These are phyloP conservation scores for Trichomycterus rosablanca DNA, from an alignment of 2,113 vertebrate genomes.

Conservation along the genomic window DNA sequence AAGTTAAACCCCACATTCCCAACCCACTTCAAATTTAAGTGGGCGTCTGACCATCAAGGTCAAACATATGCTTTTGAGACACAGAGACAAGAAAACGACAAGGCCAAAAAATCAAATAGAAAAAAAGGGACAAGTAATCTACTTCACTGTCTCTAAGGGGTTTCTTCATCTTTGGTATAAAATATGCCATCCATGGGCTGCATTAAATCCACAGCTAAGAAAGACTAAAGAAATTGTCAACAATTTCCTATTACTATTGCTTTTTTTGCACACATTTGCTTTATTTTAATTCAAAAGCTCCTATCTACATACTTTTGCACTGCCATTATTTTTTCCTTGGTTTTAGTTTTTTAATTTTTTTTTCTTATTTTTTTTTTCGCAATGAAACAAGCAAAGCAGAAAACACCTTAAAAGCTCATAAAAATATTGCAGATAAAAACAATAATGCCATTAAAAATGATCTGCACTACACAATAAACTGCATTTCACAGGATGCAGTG, in stretches of 20 bases:
- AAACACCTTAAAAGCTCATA: slow-evolving; percentile 88
- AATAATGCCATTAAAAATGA: slow-evolving; percentile 80
- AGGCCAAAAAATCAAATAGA: slow-evolving; percentile 39
- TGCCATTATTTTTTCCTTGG: slow-evolving; percentile 56
- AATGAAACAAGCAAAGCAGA: slow-evolving; percentile 94
- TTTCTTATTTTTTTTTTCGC: slow-evolving; percentile 66
- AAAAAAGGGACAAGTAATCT: slow-evolving; percentile 53
- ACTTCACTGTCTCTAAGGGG: slow-evolving; percentile 63
- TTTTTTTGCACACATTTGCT: slow-evolving; percentile 78
- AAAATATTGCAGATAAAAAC: slow-evolving; percentile 87
- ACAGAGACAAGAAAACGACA: slow-evolving; percentile 50
- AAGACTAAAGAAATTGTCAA: slow-evolving; percentile 98
- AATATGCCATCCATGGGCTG: slow-evolving; percentile 94
- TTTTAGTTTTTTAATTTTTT: slow-evolving; percentile 46
- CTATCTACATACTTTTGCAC: slow-evolving; percentile 76
- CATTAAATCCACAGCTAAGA: slow-evolving; percentile 93
- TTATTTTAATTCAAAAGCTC: slow-evolving; percentile 82
- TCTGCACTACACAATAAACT: slow-evolving; percentile 81
- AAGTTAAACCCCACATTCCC: slow-evolving; percentile 70
- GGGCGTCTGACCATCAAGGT: slow-evolving; percentile 82
- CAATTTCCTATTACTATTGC: slow-evolving; percentile 97
- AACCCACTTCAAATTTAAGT: slow-evolving; percentile 58
- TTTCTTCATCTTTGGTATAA: slow-evolving; percentile 99
- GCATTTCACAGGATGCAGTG: slow-evolving; percentile 82
- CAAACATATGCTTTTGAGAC: slow-evolving; percentile 73